Conservation (phyloP, 2,797 vertebrate genomes). For the Chromis chromis region DNA sequence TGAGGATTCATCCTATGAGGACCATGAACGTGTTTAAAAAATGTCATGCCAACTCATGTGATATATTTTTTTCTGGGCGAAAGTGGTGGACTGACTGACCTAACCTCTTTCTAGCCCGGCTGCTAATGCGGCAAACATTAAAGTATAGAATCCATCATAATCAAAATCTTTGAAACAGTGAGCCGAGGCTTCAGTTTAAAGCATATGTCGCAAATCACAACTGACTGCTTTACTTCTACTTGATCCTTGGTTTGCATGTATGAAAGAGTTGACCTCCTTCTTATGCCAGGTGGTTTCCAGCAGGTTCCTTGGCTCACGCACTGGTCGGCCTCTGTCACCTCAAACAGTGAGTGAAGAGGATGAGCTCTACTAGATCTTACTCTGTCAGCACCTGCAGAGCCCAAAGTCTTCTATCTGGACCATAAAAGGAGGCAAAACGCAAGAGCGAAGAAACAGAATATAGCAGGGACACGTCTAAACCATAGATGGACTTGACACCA, state of each 20-base stretch:
- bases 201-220: background rate
- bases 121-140: background rate
- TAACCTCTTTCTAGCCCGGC: background rate
- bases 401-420: slow-evolving; percentile 76
- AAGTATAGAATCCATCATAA: background rate
- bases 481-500: background rate
- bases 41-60: background rate
- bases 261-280: slow-evolving; percentile 41
- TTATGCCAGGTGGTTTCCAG: slow-evolving; percentile 71
- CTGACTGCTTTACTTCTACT: slow-evolving; percentile 19
- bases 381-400: slow-evolving; percentile 75
- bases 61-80: background rate
- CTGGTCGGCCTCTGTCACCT: slow-evolving; percentile 61
- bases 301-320: slow-evolving; percentile 58
- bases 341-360: slow-evolving; percentile 56
- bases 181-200: background rate
- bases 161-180: background rate
- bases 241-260: slow-evolving; percentile 39
- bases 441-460: slow-evolving; percentile 4
- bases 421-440: slow-evolving; percentile 44
- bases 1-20: background rate
- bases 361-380: slow-evolving; percentile 61
- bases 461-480: background rate
- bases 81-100: background rate
- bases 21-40: background rate